Conservation (phyloP, 1,140 invertebrate species). For the Mycetomoellerius zeteki region DNA sequence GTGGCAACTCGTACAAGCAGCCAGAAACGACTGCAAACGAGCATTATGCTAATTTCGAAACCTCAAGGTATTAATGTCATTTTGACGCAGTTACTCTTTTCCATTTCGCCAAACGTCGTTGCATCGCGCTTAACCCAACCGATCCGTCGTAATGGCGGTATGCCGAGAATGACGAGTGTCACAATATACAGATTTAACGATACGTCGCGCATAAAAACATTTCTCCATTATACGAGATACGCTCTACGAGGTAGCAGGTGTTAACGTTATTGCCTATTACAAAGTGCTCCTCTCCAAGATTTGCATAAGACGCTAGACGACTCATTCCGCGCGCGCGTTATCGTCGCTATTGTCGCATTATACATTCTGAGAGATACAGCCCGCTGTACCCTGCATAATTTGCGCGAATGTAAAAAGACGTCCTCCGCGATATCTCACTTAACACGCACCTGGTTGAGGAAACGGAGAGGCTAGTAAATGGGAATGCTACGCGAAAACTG, state of each 20-base stretch:
- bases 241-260: constrained; percentile 61
- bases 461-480: constrained; percentile 7
- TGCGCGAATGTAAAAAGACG: constrained; percentile 54
- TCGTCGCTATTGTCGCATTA: constrained; percentile 62
- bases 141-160: constrained; percentile 51
- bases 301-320: constrained; percentile 66
- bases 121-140: constrained; percentile 43
- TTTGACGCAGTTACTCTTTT: constrained; percentile 34
- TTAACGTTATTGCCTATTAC: constrained; percentile 66
- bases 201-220: constrained; percentile 60
- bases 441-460: constrained; percentile 42
- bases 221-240: constrained; percentile 62
- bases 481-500: background rate
- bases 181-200: constrained; percentile 65
- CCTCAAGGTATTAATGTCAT: constrained; percentile 51
- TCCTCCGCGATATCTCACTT: constrained; percentile 60
- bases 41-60: constrained; percentile 60
- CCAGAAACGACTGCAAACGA: constrained; percentile 38
- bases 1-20: background rate
- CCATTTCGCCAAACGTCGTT: constrained; percentile 42
- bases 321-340: constrained; percentile 63
- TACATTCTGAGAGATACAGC: constrained; percentile 55
- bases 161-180: constrained; percentile 44
- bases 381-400: constrained; percentile 52
- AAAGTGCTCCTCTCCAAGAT: constrained; percentile 56